These are phyloP conservation scores for Hoplostethus atlanticus DNA, from an alignment of 2,797 vertebrate species.

Conservation along the genomic window DNA sequence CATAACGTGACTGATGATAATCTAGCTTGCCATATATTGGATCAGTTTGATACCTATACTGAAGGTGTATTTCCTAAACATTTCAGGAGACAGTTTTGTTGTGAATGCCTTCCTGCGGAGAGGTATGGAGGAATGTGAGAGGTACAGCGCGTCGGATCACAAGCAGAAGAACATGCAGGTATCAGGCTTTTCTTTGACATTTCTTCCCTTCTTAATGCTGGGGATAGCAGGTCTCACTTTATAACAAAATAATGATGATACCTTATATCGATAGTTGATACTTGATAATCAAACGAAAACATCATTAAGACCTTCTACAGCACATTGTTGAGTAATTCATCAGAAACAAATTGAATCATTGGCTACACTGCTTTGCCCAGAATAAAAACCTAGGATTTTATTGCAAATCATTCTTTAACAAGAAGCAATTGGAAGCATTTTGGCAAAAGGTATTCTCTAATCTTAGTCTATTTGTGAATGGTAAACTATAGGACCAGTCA, in stretches of 20 bases:
- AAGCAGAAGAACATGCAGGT: slow-evolving; percentile 85
- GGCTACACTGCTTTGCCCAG: not conserved
- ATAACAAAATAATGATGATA: not conserved
- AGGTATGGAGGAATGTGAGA: slow-evolving; percentile 85
- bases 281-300: too few relatives aligned
- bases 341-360: too few relatives aligned
- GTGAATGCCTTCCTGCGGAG: slow-evolving; percentile 83
- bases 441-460: not conserved
- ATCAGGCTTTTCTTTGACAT: slow-evolving; percentile 3
- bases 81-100: slow-evolving; percentile 88
- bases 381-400: not conserved
- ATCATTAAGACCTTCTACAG: too few relatives aligned
- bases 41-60: not conserved
- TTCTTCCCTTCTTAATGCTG: too few relatives aligned
- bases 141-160: slow-evolving; percentile 76
- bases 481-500: too few relatives aligned
- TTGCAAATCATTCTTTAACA: too few relatives aligned
- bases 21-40: not conserved
- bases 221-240: not conserved
- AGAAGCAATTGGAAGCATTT: not conserved
- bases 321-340: too few relatives aligned
- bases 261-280: too few relatives aligned
- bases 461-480: too few relatives aligned
- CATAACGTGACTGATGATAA: not conserved
- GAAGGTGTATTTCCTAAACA: slow-evolving; percentile 11